A percentile compares a stretch with the other conserved stretches of the same genome.
phyloP scores from a whole-genome alignment of 2,888 invertebrate species.

The Pycnomerus fuliginosus region DNA sequence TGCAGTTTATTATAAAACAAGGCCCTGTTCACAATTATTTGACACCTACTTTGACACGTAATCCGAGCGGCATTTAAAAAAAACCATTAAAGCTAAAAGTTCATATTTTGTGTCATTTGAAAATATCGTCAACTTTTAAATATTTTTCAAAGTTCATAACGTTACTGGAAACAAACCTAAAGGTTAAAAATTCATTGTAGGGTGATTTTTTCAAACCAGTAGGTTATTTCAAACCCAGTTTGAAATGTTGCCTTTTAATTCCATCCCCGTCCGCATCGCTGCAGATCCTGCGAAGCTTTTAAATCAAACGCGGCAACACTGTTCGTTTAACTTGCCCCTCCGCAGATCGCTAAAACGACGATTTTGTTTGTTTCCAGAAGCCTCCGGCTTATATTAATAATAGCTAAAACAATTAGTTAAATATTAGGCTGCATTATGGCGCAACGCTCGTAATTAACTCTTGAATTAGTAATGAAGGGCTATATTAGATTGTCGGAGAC shows the following conservation, averaged over 20 bases:
- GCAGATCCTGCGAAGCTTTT: not conserved
- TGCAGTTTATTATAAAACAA: no score
- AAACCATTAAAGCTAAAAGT: no score
- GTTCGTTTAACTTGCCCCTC: constrained; percentile 2
- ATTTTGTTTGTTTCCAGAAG: constrained; percentile 39
- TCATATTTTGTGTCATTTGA: no score
- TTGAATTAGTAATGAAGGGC: constrained; percentile 45
- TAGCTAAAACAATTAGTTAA: constrained; percentile 53
- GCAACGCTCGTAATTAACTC: constrained; percentile 47
- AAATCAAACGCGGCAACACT: not conserved
- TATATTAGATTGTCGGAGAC: constrained; percentile 9
- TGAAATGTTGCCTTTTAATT: not conserved
- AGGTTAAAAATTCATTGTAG: no score
- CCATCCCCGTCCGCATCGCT: constrained; percentile 2
- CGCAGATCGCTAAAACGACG: constrained; percentile 4
- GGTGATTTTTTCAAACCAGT: no score
- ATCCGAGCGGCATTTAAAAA: no score
- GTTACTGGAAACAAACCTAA: no score
- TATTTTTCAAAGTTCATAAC: no score
- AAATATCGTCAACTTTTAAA: no score
- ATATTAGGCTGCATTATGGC: constrained; percentile 51
- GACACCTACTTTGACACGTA: no score
- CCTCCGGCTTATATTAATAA: constrained; percentile 49
- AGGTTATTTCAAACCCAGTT: constrained; percentile 2
- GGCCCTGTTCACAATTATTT: no score